A percentile compares a stretch with the other conserved stretches of the same genome.
These are phyloP conservation scores for Epirrhoe alternata DNA, from an alignment of 2,888 invertebrate genomes.

Conservation along the genomic window DNA sequence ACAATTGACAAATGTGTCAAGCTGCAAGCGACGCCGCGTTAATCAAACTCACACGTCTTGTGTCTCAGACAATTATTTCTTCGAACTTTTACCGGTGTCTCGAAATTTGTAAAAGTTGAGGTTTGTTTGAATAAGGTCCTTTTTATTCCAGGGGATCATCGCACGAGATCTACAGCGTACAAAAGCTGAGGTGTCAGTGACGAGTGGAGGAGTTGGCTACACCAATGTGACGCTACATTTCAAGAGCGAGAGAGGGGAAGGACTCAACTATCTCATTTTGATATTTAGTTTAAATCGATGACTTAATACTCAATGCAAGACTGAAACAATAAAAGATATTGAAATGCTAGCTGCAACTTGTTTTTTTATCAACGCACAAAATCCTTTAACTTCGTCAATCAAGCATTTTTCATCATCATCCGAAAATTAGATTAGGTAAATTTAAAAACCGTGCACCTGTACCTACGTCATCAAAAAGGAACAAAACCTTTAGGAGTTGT, in stretches of 20 bases:
- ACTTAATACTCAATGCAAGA: neutral
- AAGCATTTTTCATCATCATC: no score
- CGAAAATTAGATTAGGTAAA: no score
- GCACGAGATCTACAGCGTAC: conserved; percentile 71
- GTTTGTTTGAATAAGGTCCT: neutral
- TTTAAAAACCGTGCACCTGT: no score
- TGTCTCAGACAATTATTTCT: no score
- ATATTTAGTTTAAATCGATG: conserved; percentile 62
- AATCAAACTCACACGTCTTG: no score
- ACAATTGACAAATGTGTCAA: no score
- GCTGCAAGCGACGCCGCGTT: no score
- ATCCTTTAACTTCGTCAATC: no score
- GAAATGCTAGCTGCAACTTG: no score
- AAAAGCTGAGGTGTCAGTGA: conserved; percentile 66
- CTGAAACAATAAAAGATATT: neutral
- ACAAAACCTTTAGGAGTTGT: neutral
- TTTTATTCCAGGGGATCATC: conserved; percentile 66
- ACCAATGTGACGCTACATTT: conserved; percentile 70
- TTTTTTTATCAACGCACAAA: no score
- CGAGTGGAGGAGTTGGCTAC: conserved; percentile 70
- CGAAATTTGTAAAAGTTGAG: no score
- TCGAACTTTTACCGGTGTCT: no score
- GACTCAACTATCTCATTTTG: conserved; percentile 73
- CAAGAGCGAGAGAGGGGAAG: conserved; percentile 66
- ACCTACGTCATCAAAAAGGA: neutral